Base-by-base conservation (phyloP, 1,140 invertebrate genomes). In the Bombus impatiens region DNA sequence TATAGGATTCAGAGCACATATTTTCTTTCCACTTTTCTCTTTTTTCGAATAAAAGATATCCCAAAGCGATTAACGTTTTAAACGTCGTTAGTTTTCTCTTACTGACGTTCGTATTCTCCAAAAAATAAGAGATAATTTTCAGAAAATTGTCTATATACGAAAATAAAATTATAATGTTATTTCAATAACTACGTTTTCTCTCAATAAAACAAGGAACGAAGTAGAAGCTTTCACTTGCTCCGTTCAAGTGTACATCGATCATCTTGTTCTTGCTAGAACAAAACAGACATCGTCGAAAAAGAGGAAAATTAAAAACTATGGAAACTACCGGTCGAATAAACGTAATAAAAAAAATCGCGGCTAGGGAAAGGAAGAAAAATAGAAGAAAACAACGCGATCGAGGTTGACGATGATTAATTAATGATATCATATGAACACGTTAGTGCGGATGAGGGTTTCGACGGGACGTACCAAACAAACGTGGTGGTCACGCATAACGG, bases 361-460 rank as follows among this genome's bases (percentile, higher is more conserved):
- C n/a, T 28, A 62, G 22, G 25, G 82, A 86, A 90, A 86, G 22
- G 82, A 90, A 77, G 62, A 75, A 76, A 78, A 79, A 82, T 86
- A 87, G 68, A 74, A 10, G 35, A 12, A 85, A 71, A 87, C 35
- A 10, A 53, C 28, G 32, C 78, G 78, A 86, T 59, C 83, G 77
- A 76, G 82, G 78, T 57, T 67, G 71, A 90, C 88, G 86, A 90
- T 91, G 82, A 94, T 90, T 90, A 90, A 90, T 90, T 67, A 67
- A 62, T 62, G 62, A 57, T 90, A 84, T 92, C 75, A 91, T 91
- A 81, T 94, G 89, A 94, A 95, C 74, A 94, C 87, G 88, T 94
- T 96, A 99, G 99, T 97, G 99, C 99, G 95, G 98, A 99, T 96
- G 98, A 99, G 96, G 98, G 97, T 96, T 99, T 99, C 96, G 99